A percentile compares a stretch with the other conserved stretches of the same genome.
Evolutionary conservation across 2,113 vertebrate species (phyloP).

Genomic region (Colistium nudipinnis): DNA sequence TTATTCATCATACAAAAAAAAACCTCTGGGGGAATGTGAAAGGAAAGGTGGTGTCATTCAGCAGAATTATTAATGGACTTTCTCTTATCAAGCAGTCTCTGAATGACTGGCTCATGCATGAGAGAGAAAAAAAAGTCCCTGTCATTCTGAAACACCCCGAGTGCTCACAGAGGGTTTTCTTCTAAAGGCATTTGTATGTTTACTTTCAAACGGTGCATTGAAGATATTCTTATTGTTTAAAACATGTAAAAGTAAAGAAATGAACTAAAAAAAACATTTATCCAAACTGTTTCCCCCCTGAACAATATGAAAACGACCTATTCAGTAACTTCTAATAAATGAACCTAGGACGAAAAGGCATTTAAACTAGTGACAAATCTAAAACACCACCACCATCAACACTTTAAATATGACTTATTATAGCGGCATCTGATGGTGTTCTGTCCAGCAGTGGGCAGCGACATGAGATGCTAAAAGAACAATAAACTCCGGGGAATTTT

Average conservation of each 20-base stretch:
- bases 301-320: neutral
- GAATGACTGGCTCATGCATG: conserved; percentile 61
- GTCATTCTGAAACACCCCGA: conserved; percentile 52
- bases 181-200: neutral
- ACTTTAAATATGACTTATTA: neutral
- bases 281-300: neutral
- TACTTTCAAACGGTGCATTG: neutral
- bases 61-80: conserved; percentile 71
- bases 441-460: conserved; percentile 8
- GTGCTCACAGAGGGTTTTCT: conserved; percentile 3
- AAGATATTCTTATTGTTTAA: too few relatives aligned
- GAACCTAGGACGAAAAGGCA: neutral
- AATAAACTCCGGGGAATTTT: conserved; percentile 45
- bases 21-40: conserved; percentile 52
- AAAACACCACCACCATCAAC: neutral
- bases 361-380: neutral
- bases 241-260: too few relatives aligned
- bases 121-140: conserved; percentile 65
- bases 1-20: conserved; percentile 39
- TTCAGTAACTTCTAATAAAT: neutral
- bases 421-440: neutral
- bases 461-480: conserved; percentile 1
- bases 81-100: conserved; percentile 65
- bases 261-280: too few relatives aligned
- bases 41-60: conserved; percentile 47